A percentile compares a stretch with the other conserved stretches of the same genome.
Conservation (phyloP, 2,113 vertebrate species). For the Sylvilagus bachmani region DNA sequence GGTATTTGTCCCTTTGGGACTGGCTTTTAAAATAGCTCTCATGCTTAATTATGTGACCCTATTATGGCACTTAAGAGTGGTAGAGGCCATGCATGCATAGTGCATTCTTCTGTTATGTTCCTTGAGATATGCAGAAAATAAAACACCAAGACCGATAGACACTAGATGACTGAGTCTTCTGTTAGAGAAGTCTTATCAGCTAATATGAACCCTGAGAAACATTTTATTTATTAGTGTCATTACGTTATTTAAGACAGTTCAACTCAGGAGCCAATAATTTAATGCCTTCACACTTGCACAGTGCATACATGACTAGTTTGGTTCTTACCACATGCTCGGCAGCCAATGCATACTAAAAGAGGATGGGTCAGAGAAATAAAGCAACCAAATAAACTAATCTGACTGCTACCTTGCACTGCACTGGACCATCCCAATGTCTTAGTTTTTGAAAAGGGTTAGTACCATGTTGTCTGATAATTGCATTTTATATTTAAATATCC, state of each 20-base stretch:
- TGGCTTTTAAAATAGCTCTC: slow-evolving; percentile 35
- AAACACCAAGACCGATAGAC: not conserved
- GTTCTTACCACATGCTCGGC: not conserved
- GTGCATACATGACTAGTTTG: not conserved
- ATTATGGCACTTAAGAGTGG: not conserved
- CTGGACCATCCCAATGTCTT: not conserved
- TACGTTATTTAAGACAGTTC: not conserved
- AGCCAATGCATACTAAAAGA: not conserved
- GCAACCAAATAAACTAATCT: not conserved
- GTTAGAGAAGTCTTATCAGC: not conserved
- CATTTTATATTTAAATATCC: not conserved
- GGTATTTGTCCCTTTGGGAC: too few species aligned
- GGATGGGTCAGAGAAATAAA: not conserved
- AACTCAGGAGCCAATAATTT: not conserved
- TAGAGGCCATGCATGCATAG: slow-evolving; percentile 8
- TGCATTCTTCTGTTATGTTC: not conserved
- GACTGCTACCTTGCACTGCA: not conserved
- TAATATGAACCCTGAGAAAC: not conserved
- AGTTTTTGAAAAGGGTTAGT: not conserved
- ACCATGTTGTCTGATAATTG: not conserved
- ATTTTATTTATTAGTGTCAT: not conserved
- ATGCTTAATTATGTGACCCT: not conserved
- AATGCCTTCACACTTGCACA: not conserved
- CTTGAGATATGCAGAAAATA: not conserved
- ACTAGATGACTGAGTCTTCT: not conserved